phyloP scores from a whole-genome alignment of 1,140 invertebrate genomes.

The Polypedilum vanderplanki region DNA sequence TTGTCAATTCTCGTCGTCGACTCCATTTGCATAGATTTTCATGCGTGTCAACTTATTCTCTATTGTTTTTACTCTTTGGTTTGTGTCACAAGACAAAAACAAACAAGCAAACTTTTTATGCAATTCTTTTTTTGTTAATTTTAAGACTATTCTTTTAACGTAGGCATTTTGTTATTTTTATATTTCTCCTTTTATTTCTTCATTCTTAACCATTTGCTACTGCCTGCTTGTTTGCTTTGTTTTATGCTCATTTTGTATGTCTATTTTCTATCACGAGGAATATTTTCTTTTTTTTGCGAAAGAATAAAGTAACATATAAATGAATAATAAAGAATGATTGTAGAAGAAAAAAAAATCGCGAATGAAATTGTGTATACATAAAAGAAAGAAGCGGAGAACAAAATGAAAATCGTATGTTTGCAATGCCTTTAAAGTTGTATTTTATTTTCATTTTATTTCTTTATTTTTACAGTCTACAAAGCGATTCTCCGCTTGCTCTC shows the following conservation, averaged over 20 bases:
- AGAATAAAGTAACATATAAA: neutral
- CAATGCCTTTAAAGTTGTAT: conserved; percentile 7
- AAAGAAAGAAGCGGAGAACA: neutral
- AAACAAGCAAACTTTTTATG: too few species aligned
- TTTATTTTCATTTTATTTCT: conserved; percentile 20
- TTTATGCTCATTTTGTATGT: neutral
- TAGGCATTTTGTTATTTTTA: too few species aligned
- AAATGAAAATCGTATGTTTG: conserved; percentile 19
- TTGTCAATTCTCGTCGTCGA: too few species aligned
- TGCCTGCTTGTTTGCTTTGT: neutral
- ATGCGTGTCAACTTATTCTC: too few species aligned
- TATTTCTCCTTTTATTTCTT: too few species aligned
- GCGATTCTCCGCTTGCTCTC: neutral
- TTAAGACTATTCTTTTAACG: too few species aligned
- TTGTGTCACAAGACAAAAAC: too few species aligned
- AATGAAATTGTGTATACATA: neutral
- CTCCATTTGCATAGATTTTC: too few species aligned
- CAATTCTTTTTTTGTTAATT: too few species aligned
- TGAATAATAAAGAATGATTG: conserved; percentile 6
- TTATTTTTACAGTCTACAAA: conserved; percentile 19
- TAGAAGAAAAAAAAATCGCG: neutral
- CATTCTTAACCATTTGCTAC: neutral
- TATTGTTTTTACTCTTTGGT: too few species aligned
- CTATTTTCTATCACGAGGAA: too few species aligned
- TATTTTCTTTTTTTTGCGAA: too few species aligned